Evolutionary conservation across 2,113 vertebrate species (phyloP), one percentile per base, ranked within the genome.

Genomic region (Tachuris rubrigastra): DNA sequence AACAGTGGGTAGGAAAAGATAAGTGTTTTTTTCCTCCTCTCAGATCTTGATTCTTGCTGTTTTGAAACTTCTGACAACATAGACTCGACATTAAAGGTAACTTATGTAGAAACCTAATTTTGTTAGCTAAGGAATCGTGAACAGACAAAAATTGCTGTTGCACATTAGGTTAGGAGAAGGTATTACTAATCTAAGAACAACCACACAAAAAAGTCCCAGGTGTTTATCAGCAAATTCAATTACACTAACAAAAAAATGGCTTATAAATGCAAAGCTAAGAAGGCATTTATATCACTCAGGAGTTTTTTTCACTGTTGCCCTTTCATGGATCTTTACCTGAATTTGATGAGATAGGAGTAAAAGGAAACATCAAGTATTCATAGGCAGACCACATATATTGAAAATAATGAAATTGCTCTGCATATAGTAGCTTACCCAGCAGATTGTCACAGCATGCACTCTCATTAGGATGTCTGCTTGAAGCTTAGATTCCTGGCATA

Each of bases 341-440:
- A 93, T 94, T 94, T 97, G 89, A 97, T 95, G 96, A 95, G 49
- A 94, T 55, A 83, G 41, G 65, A 95, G 47, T 81, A 95, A 97
- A 98, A 98, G 37, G 52, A 85, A 96, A 95, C 76, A 95, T 88
- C 81, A 80, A 85, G 69, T 96, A 96, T 97, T 90, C 74, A 91
- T 86, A 96, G 66, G 52, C 74, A 95, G 47, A 67, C 27, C 59
- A 95, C 86, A 95, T 96, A 96, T 52, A 96, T 97, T 97, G 97
- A 96, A 98, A 97, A 98, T 97, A 98, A 98, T 97, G 96, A 98
- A 98, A 97, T 87, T 93, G 71, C 94, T 96, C 87, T 96, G 76
- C 89, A 84, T 93, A 96, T 53, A 97, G 93, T 90, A 96, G 95
- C 96, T 98, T 97, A 98, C 81, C 85, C 81, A 96, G 97, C 97